Conservation (phyloP, 2,113 vertebrate species). For the Edolisoma coerulescens region DNA sequence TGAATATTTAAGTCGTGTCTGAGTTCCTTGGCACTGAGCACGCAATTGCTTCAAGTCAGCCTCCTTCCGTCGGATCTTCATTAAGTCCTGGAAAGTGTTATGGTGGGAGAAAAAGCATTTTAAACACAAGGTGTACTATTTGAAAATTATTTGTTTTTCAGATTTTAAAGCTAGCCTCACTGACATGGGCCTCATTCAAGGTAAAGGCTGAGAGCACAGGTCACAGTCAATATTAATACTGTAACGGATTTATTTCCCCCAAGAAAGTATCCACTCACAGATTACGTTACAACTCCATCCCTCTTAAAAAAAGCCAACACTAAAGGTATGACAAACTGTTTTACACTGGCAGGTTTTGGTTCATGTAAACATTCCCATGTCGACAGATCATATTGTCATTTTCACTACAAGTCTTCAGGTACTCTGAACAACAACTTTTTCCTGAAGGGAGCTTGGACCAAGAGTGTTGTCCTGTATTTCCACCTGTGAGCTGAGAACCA, state of each 20-base stretch:
- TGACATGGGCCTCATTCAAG: not conserved
- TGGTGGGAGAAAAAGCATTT: not conserved
- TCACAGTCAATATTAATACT: not conserved
- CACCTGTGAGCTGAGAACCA: not conserved
- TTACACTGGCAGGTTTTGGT: not conserved
- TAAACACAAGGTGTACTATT: not conserved
- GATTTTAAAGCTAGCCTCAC: not conserved
- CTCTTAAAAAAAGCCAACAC: not conserved
- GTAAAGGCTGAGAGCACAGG: not conserved
- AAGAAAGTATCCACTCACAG: fast-evolving
- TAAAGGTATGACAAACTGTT: not conserved
- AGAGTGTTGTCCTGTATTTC: not conserved
- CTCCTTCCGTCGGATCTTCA: constrained; percentile 85
- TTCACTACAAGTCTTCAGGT: not conserved
- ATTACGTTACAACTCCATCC: not conserved
- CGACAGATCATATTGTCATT: not conserved
- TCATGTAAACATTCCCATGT: not conserved
- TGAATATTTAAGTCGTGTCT: constrained; percentile 89
- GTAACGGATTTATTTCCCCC: not conserved
- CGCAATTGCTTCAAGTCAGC: constrained; percentile 83
- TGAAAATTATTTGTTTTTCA: not conserved
- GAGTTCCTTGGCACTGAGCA: constrained; percentile 78
- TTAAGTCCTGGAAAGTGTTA: constrained; percentile 72
- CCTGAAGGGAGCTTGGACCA: not conserved
- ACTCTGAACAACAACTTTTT: not conserved